phyloP scores from a whole-genome alignment of 2,113 vertebrate species.

The Siphamia tubifer region DNA sequence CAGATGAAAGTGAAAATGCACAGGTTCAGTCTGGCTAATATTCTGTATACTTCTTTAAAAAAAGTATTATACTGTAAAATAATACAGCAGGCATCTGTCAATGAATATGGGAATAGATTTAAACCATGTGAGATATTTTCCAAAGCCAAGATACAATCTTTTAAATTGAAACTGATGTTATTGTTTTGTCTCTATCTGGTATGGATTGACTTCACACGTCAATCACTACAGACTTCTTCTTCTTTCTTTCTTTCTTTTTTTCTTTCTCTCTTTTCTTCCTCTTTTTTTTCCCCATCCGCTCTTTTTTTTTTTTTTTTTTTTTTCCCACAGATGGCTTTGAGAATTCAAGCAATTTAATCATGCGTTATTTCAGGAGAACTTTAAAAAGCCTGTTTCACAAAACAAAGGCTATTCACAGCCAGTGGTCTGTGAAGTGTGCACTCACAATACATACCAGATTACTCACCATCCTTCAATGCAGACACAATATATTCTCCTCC shows the following conservation, averaged over 20 bases:
- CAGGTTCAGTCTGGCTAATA: too few relatives aligned
- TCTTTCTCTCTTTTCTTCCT: conserved; percentile 7
- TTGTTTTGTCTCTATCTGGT: conserved; percentile 67
- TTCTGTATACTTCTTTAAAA: too few relatives aligned
- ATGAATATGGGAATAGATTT: conserved; percentile 40
- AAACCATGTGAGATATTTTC: conserved; percentile 63
- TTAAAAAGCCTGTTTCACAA: conserved; percentile 46
- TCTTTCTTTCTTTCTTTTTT: not conserved
- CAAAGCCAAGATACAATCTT: conserved; percentile 51
- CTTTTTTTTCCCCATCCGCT: too few relatives aligned
- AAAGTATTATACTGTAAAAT: conserved; percentile 21
- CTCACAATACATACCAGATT: conserved; percentile 62
- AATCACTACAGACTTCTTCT: conserved; percentile 31
- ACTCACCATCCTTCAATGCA: conserved; percentile 56
- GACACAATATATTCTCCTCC: conserved; percentile 66
- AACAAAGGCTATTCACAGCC: conserved; percentile 55
- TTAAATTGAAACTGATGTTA: conserved; percentile 52
- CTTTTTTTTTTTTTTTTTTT: not conserved
- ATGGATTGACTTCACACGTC: conserved; percentile 53
- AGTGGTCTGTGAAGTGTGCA: conserved; percentile 47
- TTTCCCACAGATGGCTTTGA: not conserved
- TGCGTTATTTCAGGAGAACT: conserved; percentile 18
- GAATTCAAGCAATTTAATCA: conserved; percentile 17
- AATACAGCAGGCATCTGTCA: conserved; percentile 23
- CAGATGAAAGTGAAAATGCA: too few relatives aligned